Percentiles rank a stretch among this genome's conserved stretches.
These are phyloP conservation scores for Thecophora atra DNA, from an alignment of 2,888 invertebrate species.

Conservation along the genomic window DNA sequence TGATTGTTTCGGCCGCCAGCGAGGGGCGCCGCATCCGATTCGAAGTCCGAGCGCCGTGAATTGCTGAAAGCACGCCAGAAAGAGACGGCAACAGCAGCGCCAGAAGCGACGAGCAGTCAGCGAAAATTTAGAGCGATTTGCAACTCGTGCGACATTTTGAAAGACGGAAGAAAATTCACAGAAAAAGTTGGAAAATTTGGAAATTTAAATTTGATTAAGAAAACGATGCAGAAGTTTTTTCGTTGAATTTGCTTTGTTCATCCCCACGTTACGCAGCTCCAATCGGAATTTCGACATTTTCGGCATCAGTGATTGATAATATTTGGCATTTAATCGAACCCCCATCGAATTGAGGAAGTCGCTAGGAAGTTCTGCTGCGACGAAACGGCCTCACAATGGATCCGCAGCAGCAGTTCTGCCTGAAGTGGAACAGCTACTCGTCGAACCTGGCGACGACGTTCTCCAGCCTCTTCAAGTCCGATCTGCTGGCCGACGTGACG, in stretches of 20 bases:
- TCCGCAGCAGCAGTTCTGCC: conserved; percentile 93
- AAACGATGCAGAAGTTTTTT: too few relatives aligned
- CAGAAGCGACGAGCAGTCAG: too few relatives aligned
- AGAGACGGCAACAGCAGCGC: not conserved
- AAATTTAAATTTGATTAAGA: not conserved
- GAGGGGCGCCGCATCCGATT: too few relatives aligned
- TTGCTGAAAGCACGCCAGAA: not conserved
- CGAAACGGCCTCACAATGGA: conserved; percentile 71
- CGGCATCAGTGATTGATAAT: too few relatives aligned
- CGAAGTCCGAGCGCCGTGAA: too few relatives aligned
- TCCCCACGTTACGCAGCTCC: too few relatives aligned
- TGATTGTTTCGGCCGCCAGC: conserved; percentile 41
- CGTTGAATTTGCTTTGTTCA: too few relatives aligned
- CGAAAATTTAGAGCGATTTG: conserved; percentile 22
- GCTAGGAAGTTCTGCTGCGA: too few relatives aligned
- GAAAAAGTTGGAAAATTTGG: conserved; percentile 35
- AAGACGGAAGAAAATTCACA: conserved; percentile 21
- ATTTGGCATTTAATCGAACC: too few relatives aligned
- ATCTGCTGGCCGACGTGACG: conserved; percentile 91
- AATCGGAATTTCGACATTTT: too few relatives aligned
- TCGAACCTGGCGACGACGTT: conserved; percentile 92
- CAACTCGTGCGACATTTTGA: conserved; percentile 23
- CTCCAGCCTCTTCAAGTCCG: conserved; percentile 92
- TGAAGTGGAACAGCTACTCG: conserved; percentile 96
- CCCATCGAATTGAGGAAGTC: too few relatives aligned